A percentile compares a stretch with the other conserved stretches of the same genome.
phyloP scores from a whole-genome alignment of 2,888 invertebrate species.

The Cetonia aurata region DNA sequence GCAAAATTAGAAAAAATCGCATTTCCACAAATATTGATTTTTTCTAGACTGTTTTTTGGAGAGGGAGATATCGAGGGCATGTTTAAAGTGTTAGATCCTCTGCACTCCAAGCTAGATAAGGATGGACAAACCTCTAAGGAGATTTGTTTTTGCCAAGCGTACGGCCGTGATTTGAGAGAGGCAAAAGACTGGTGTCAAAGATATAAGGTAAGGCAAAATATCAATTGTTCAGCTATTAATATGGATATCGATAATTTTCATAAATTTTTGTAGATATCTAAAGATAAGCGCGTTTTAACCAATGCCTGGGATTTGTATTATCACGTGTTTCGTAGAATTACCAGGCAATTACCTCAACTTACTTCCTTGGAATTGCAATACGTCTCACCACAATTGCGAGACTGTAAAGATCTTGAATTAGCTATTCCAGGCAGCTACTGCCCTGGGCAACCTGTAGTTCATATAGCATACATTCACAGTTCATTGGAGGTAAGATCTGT shows the following conservation, averaged over 20 bases:
- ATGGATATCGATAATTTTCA: no score
- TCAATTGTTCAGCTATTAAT: no score
- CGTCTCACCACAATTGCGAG: constrained; percentile 91
- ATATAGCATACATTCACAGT: constrained; percentile 91
- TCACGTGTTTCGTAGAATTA: constrained; percentile 96
- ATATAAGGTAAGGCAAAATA: constrained; percentile 72
- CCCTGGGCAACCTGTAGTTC: constrained; percentile 89
- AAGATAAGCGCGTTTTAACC: constrained; percentile 91
- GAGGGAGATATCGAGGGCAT: constrained; percentile 96
- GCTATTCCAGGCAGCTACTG: constrained; percentile 98
- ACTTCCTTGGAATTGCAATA: constrained; percentile 94
- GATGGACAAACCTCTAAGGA: constrained; percentile 98
- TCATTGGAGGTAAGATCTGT: constrained; percentile 79
- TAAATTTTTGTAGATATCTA: constrained; percentile 73
- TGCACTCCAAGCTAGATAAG: constrained; percentile 93
- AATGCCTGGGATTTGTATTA: constrained; percentile 99
- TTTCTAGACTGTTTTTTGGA: constrained; percentile 87
- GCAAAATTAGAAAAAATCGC: neutral
- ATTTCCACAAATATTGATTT: neutral
- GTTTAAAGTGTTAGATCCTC: constrained; percentile 94
- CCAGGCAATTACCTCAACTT: constrained; percentile 92
- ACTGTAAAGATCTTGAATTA: constrained; percentile 92
- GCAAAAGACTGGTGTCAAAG: constrained; percentile 97
- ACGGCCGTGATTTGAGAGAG: constrained; percentile 93
- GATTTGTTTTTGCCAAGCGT: constrained; percentile 96